Conservation (phyloP, 2,888 invertebrate species). For the Erebia palarica region DNA sequence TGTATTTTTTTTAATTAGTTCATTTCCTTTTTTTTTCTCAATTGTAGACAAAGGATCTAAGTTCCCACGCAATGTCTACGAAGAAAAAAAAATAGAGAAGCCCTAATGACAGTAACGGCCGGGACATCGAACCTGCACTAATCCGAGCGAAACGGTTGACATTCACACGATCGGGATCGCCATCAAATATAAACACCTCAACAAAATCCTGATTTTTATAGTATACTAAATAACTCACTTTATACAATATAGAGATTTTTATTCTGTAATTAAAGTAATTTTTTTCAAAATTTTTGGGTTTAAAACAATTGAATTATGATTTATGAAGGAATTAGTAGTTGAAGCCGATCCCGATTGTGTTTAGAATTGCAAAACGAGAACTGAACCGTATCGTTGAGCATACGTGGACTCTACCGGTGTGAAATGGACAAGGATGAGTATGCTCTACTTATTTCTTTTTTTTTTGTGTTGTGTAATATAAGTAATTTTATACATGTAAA, state of each 20-base stretch:
- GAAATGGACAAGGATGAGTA: conserved; percentile 31
- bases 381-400: conserved; percentile 41
- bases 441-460: conserved; percentile 50
- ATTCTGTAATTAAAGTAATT: background rate
- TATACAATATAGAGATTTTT: background rate
- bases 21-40: background rate
- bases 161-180: conserved; percentile 10
- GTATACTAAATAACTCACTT: background rate
- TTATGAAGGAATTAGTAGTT: background rate
- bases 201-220: background rate
- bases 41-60: background rate
- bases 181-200: background rate
- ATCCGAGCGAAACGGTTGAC: conserved; percentile 27
- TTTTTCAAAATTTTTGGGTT: background rate
- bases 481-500: no score
- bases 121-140: conserved; percentile 56
- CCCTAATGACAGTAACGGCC: conserved; percentile 27
- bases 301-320: background rate
- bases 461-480: no score
- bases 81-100: conserved; percentile 17
- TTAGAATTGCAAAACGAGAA: conserved; percentile 13
- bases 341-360: conserved; percentile 9
- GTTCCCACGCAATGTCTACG: conserved; percentile 2
- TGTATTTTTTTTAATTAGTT: no score
- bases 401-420: conserved; percentile 52